A percentile compares a stretch with the other conserved stretches of the same genome.
These are phyloP conservation scores for Pseudococcus jackbeardsleyi DNA, from an alignment of 2,888 invertebrate genomes.

Conservation along the genomic window DNA sequence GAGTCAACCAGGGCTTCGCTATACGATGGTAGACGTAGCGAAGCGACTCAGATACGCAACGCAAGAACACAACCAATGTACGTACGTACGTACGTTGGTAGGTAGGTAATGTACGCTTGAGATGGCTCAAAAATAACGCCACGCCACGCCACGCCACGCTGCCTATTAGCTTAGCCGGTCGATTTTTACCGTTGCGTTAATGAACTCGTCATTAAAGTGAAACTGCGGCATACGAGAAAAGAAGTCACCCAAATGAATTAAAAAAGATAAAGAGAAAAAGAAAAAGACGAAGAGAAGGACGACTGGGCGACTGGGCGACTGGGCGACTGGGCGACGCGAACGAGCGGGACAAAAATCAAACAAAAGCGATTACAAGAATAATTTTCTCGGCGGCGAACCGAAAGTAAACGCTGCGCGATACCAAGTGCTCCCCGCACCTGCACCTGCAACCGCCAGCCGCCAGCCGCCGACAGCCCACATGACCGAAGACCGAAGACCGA, in stretches of 20 bases:
- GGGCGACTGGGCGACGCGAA: too few species aligned
- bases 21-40: too few species aligned
- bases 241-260: conserved; percentile 9
- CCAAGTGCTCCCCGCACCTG: too few species aligned
- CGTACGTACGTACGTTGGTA: too few species aligned
- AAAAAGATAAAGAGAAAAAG: not conserved
- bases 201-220: conserved; percentile 40
- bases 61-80: not conserved
- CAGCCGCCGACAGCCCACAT: too few species aligned
- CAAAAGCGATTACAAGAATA: conserved; percentile 25
- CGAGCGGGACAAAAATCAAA: conserved; percentile 1
- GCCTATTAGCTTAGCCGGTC: not conserved
- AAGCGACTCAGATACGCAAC: not conserved
- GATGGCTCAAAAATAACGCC: conserved; percentile 2
- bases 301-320: not conserved
- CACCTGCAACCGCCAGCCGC: too few species aligned
- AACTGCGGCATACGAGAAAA: conserved; percentile 13
- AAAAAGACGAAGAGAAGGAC: not conserved
- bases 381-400: not conserved
- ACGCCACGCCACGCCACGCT: not conserved
- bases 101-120: not conserved
- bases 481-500: too few species aligned
- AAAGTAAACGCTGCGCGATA: not conserved
- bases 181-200: conserved; percentile 24
- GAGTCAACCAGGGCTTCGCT: too few species aligned